phyloP scores from a whole-genome alignment of 2,797 vertebrate species.

The Clarias laeviceps region DNA sequence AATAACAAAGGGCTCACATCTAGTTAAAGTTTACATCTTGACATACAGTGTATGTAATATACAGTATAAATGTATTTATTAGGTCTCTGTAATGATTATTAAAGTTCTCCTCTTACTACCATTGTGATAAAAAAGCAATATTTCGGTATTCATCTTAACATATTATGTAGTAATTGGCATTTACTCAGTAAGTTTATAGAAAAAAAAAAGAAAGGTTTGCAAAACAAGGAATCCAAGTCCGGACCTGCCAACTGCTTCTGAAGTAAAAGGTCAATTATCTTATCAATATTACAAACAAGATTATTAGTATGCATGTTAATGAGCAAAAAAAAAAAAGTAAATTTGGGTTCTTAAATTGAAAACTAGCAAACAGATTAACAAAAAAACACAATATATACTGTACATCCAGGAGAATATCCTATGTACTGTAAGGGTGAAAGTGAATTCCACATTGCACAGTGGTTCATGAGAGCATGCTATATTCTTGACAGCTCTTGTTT shows the following conservation, averaged over 20 bases:
- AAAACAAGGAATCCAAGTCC: not conserved
- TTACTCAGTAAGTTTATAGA: not conserved
- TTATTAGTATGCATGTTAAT: not conserved
- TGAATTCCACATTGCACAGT: too few relatives aligned
- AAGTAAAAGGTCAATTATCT: conserved; percentile 1
- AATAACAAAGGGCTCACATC: too few relatives aligned
- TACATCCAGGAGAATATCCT: not conserved
- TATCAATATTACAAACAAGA: not conserved
- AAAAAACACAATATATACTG: not conserved
- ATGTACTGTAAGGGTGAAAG: not conserved
- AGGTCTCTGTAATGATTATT: not conserved
- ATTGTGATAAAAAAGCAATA: not conserved
- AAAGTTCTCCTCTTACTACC: not conserved
- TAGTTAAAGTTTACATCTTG: not conserved
- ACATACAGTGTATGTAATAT: not conserved
- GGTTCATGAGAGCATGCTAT: too few relatives aligned
- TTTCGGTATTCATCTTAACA: not conserved
- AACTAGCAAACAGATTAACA: not conserved
- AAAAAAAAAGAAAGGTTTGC: not conserved
- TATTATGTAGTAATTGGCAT: not conserved
- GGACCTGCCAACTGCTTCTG: not conserved
- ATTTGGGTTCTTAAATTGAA: not conserved
- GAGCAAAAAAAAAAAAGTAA: not conserved
- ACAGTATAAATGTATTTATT: not conserved
- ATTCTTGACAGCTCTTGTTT: too few relatives aligned